Evolutionary conservation across 30 jellyfish, hydroid and myxozoan genomes (phyloP), one percentile per base, ranked within the genome.

Genomic region (Pelagia noctiluca): DNA sequence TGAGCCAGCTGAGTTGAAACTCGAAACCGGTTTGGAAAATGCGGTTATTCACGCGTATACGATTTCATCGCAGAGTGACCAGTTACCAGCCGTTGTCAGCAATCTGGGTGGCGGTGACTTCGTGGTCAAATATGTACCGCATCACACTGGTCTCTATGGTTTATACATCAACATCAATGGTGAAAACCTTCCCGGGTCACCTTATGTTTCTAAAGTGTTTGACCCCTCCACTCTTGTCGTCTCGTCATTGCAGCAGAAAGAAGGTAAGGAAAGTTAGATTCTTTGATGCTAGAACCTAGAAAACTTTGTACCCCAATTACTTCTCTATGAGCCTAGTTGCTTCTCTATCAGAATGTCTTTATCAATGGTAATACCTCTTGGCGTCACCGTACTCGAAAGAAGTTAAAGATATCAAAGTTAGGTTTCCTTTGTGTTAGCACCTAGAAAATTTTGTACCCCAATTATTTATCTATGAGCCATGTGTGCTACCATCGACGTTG

Each of bases 141-240:
- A 46, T 12, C 71, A 26, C 11, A 91, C 84, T 34, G 99, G 99
- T 22, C 75, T 54, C 29, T 90, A 95, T 75, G 88, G 87, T 5
- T 85, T 95, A 18, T 70, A 24, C 53, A 68, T 95, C 61, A 83
- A 76, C 63, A 78, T 95, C 13, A 88, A 95, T 82, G 97, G 89
- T 22, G 96, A 88, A 75, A 80, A 77, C 42, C 65, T 95, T 66
- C 98, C 99, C 0, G 96, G 96, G 0, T 84, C 91, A 19, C 99
- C 99, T 3, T 74, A 86, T 54, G 95, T 92, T 30, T 83, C 94
- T 0, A 64, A 67, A 30, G 95, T 93, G 31, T 76, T 88, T 16
- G 98, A 92, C 82, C 85, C 93, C 1, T 84, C 33, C 25, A 30
- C 91, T 13, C 96, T 92, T 38, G 83, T 67, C 24, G 97, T 92